Percentiles rank a stretch among this genome's conserved stretches.
Evolutionary conservation across 2,797 vertebrate genomes (phyloP).

Genomic region (Sebastes nivosus): DNA sequence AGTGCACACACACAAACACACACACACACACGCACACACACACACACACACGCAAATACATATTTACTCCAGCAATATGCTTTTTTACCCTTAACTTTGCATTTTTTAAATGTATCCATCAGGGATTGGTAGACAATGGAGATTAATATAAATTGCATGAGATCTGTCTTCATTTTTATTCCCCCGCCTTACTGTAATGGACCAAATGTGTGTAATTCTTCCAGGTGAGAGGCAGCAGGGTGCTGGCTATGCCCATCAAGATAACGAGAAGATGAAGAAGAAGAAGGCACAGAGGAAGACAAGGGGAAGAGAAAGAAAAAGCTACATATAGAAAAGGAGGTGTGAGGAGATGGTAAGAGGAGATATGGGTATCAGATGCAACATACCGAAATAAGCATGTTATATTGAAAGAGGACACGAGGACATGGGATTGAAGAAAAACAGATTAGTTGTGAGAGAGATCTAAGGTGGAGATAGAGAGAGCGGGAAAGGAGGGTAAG

Average conservation of each 20-base stretch:
- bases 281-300: constrained; percentile 18
- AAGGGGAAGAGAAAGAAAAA: constrained; percentile 21
- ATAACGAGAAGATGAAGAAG: constrained; percentile 53
- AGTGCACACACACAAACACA: constrained; percentile 19
- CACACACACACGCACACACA: constrained; percentile 4
- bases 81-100: constrained; percentile 10
- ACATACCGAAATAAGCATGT: constrained; percentile 61
- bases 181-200: constrained; percentile 8
- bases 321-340: constrained; percentile 18
- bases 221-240: constrained; percentile 55
- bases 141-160: constrained; percentile 22
- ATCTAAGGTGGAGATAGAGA: constrained; percentile 60
- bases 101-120: background rate
- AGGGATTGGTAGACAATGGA: background rate
- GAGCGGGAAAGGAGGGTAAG: constrained; percentile 53
- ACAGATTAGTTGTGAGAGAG: constrained; percentile 67
- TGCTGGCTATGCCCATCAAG: constrained; percentile 50
- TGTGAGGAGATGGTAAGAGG: constrained; percentile 28
- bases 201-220: constrained; percentile 57
- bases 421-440: constrained; percentile 59
- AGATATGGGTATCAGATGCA: constrained; percentile 53
- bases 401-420: constrained; percentile 61
- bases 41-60: constrained; percentile 10
- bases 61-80: constrained; percentile 19
- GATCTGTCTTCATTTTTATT: constrained; percentile 27